Evolutionary conservation across 1,140 invertebrate genomes (phyloP).

Genomic region (Ceratina calcarata): DNA sequence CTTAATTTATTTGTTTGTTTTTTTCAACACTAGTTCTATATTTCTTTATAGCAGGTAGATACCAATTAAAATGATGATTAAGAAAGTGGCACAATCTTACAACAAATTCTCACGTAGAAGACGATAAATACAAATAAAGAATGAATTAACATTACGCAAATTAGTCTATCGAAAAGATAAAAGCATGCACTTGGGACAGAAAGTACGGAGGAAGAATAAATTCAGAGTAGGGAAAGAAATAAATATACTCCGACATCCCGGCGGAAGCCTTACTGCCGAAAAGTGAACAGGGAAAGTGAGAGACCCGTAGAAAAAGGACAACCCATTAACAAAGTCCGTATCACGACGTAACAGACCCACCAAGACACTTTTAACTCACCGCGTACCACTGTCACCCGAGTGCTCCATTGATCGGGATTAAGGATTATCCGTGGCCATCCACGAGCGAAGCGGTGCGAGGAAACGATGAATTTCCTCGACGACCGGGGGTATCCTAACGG

Average conservation of each 20-base stretch:
- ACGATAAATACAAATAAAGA: no score
- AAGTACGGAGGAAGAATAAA: not conserved
- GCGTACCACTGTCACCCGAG: constrained; percentile 38
- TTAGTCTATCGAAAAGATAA: no score
- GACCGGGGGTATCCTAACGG: constrained; percentile 64
- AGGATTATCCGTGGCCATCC: constrained; percentile 53
- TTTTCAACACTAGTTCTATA: no score
- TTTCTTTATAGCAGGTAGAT: no score
- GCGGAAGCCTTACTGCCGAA: not conserved
- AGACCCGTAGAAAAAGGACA: not conserved
- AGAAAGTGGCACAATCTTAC: no score
- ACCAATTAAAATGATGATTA: no score
- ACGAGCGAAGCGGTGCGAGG: constrained; percentile 40
- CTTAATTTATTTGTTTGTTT: no score
- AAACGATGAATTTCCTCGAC: constrained; percentile 75
- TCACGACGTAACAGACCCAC: constrained; percentile 48
- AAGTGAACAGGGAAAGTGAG: no score
- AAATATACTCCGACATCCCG: not conserved
- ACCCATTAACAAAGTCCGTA: constrained; percentile 43
- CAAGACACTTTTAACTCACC: constrained; percentile 45
- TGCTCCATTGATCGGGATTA: constrained; percentile 51
- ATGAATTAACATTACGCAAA: no score
- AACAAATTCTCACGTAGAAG: no score
- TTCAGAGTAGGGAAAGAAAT: not conserved
- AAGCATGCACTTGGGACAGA: no score